Evolutionary conservation across 2,888 invertebrate species (phyloP), one percentile per base, ranked within the genome.

Genomic region (Odontocerum albicorne): DNA sequence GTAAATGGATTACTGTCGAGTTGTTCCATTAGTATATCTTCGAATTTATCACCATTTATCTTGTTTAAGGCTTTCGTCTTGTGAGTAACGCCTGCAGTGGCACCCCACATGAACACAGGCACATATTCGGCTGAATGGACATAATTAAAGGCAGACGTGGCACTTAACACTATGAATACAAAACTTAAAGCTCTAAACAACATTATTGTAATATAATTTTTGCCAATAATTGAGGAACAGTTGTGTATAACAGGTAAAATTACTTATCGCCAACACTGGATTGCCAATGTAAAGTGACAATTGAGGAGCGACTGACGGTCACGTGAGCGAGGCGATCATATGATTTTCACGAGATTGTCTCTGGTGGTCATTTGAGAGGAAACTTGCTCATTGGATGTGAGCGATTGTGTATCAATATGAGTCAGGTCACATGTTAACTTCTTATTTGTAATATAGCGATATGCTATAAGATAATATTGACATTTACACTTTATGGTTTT

Each of bases 81-180:
- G 8, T 64, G 42, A 1, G 69, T 65, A 47, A 63, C 60, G 36
- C 45, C 55, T 10, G 66, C 66, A 45, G 73, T 59, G 58, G 76
- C 72, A 21, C 79, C 82, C 83, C 83, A 85, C 56, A 85, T 63
- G 61, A 79, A 75, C 40, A 82, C 82, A 60, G 85, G 85, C 32
- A 83, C 80, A 60, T 75, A 71, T 51, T 73, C 74, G 6, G 17
- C 10, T 2, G 13, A 27, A 7, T 35, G 2, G 17, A 40, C 21
- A n/a, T n/a, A n/a, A n/a, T n/a, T n/a, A n/a, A n/a, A n/a, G n/a
- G 20, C 20, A 4, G 3, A 19, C 4, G 17, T 3, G 10, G 40
- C 20, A n/a, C 8, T 4, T 16, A 40, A 3, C 3, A 21, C 40
- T 21, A 40, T 12, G 6, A 38, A 3, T 19, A 40, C 19, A 2